A percentile compares a stretch with the other conserved stretches of the same genome.
These are phyloP conservation scores for Anastatus disparis DNA, from an alignment of 1,140 invertebrate species.

Conservation along the genomic window DNA sequence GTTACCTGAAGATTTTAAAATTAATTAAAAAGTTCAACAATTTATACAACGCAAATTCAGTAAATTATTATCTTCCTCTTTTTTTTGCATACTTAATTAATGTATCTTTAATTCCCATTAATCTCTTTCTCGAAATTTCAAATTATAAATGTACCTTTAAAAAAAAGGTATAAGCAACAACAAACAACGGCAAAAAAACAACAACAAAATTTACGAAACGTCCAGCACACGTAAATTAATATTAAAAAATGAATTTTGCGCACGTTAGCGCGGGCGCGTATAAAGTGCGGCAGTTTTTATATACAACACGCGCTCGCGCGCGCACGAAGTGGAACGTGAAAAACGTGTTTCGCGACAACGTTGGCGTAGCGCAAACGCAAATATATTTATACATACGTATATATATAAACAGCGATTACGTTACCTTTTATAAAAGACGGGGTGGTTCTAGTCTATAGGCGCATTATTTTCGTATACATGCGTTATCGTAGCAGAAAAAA, in stretches of 20 bases:
- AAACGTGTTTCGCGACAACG: slow-evolving; percentile 35
- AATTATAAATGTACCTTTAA: not conserved
- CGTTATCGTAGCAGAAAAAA: no score
- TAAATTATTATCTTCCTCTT: no score
- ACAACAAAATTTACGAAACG: slow-evolving; percentile 14
- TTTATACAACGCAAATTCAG: no score
- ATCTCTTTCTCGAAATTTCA: not conserved
- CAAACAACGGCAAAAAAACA: no score
- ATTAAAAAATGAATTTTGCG: slow-evolving; percentile 17
- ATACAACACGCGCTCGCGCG: not conserved
- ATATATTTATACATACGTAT: no score
- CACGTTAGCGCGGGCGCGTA: not conserved
- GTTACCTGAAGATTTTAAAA: no score
- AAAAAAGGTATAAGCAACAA: no score
- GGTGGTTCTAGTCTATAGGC: no score
- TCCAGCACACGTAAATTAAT: slow-evolving; percentile 19
- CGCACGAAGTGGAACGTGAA: slow-evolving; percentile 2
- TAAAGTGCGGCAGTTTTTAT: not conserved
- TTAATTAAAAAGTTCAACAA: no score
- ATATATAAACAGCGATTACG: slow-evolving; percentile 16
- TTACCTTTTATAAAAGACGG: slow-evolving; percentile 13
- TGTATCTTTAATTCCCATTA: slow-evolving; percentile 9
- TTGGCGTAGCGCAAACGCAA: no score
- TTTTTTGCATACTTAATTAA: no score
- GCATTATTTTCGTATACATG: not conserved